Conservation (phyloP, 1,140 invertebrate genomes). For the Drosophila nannoptera region DNA sequence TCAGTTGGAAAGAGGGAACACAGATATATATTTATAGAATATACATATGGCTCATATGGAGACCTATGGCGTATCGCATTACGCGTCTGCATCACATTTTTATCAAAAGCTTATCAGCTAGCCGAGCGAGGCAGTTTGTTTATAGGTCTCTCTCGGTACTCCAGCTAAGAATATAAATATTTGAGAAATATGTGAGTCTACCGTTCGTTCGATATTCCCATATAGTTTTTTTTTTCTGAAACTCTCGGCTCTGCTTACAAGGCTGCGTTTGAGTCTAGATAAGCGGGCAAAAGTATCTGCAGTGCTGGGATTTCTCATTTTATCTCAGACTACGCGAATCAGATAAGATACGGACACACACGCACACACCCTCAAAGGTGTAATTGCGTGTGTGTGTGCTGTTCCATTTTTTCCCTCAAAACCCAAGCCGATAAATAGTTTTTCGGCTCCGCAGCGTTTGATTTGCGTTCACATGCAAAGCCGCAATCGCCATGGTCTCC, state of each 20-base stretch:
- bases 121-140: background rate
- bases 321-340: constrained; percentile 47
- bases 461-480: constrained; percentile 37
- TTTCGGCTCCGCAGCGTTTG: constrained; percentile 6
- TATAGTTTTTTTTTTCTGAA: background rate
- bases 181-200: constrained; percentile 3
- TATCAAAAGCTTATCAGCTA: background rate
- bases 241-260: constrained; percentile 8
- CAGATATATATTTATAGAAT: too few relatives aligned
- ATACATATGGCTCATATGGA: too few relatives aligned
- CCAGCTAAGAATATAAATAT: constrained; percentile 19
- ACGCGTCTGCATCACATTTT: too few relatives aligned
- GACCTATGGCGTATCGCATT: too few relatives aligned
- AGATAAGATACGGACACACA: constrained; percentile 51
- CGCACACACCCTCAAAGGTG: background rate
- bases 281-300: constrained; percentile 14
- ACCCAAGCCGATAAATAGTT: constrained; percentile 8
- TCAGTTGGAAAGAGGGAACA: too few relatives aligned
- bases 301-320: constrained; percentile 43
- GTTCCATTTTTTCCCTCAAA: constrained; percentile 45
- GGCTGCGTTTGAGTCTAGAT: constrained; percentile 14
- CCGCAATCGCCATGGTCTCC: constrained; percentile 8
- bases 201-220: constrained; percentile 5
- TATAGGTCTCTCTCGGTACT: too few relatives aligned
- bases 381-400: constrained; percentile 27